These are phyloP conservation scores for Lepidonotus clava DNA, from an alignment of 2,888 invertebrate genomes.

Conservation along the genomic window DNA sequence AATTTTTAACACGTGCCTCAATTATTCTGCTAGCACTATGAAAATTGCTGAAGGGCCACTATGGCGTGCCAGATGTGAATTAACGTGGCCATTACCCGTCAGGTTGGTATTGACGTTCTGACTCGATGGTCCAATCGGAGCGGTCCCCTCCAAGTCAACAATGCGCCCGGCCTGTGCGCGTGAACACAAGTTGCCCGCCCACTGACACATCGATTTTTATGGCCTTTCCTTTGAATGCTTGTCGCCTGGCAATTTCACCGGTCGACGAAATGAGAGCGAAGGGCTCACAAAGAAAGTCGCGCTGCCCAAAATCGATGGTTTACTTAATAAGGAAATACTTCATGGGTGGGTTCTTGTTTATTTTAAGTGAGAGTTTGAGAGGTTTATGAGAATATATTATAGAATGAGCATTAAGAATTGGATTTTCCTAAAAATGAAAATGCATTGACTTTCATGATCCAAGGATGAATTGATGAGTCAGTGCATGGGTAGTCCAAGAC, in stretches of 20 bases:
- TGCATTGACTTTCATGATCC: too few species aligned
- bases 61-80: constrained; percentile 23
- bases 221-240: not conserved
- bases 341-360: too few species aligned
- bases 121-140: constrained; percentile 25
- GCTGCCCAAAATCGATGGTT: constrained; percentile 19
- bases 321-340: constrained; percentile 17
- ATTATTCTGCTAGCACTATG: not conserved
- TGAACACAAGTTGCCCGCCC: not conserved
- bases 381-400: too few species aligned
- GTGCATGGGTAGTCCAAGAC: too few species aligned
- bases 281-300: constrained; percentile 17
- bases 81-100: not conserved
- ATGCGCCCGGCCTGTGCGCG: constrained; percentile 16
- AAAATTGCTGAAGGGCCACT: not conserved
- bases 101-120: constrained; percentile 26
- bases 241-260: constrained; percentile 22
- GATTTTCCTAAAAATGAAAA: too few species aligned
- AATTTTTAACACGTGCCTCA: not conserved
- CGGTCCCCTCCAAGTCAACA: not conserved
- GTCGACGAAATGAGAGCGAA: not conserved
- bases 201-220: constrained; percentile 25
- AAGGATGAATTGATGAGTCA: too few species aligned
- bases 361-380: too few species aligned
- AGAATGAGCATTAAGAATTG: too few species aligned